Evolutionary conservation across 1,140 invertebrate genomes (phyloP), one percentile per base, ranked within the genome.

Genomic region (Habropoda laboriosa): DNA sequence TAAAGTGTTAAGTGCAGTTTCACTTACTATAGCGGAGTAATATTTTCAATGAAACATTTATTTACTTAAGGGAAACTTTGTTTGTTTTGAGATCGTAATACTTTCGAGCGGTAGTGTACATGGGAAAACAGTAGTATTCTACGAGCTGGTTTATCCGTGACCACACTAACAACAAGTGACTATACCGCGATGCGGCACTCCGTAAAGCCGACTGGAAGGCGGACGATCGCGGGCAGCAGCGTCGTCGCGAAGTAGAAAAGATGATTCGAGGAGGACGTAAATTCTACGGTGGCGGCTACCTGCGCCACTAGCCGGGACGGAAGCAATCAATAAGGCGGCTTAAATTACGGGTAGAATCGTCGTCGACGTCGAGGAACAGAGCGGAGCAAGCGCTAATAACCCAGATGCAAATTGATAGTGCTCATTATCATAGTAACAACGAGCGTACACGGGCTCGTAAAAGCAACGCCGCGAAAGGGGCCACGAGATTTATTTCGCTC

Each of bases 371-470:
- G 47, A 38, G 63, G 45, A 68, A 45, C 73, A 35, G 35, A 40
- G 49, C 27, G 53, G 32, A 42, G 51, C 53, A 42, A 76, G 49
- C 67, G 79, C 55, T 75, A 74, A 80, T 82, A 81, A 70, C 66
- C 61, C 35, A 61, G 64, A 82, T 68, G 63, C 49, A 82, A 80
- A 82, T 82, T 73, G 64, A 82, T 82, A 80, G 71, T 49, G 35
- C 47, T 80, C 78, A 80, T 80, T 80, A 81, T 82, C 79, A 64
- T 80, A 61, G 71, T n/a, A 60, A 55, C 45, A 72, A 76, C 63
- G 53, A 61, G 45, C 57, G 61, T 32, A 27, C 30, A 32, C 49
- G 55, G 63, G n/a, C 30, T 79, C 60, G 61, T 67, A 79, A 79
- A 79, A 67, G 27, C 40, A 24, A 10, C 60, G 35, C 45, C 40